Conservation (phyloP, 2,797 vertebrate species). For the Petrocephalus schoutedeni region DNA sequence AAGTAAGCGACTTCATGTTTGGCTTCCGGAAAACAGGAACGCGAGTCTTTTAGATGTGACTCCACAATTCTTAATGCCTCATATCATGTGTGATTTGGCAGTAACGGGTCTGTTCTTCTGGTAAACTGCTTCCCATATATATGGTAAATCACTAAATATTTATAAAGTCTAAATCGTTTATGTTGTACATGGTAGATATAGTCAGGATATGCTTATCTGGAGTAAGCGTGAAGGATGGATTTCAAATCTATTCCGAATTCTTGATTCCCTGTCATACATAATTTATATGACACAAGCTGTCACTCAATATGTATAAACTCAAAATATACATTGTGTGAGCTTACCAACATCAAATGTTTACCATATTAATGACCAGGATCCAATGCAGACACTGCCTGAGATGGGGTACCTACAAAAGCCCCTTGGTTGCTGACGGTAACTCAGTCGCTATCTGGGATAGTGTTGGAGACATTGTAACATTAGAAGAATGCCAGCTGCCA, state of each 20-base stretch:
- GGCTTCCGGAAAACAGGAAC: neutral
- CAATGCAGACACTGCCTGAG: neutral
- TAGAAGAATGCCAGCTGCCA: neutral
- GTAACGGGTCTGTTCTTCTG: neutral
- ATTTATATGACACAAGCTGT: neutral
- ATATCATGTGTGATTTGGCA: neutral
- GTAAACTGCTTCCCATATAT: neutral
- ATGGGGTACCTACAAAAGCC: neutral
- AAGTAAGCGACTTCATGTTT: neutral
- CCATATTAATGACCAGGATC: neutral
- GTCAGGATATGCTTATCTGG: neutral
- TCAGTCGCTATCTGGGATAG: neutral
- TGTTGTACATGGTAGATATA: neutral
- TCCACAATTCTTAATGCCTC: neutral
- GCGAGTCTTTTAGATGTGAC: neutral
- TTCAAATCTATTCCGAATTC: neutral
- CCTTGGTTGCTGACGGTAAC: neutral
- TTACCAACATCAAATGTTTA: neutral
- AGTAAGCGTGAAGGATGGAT: neutral
- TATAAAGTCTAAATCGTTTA: neutral
- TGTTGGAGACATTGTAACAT: neutral
- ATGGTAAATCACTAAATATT: neutral
- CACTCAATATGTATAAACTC: neutral
- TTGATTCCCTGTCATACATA: conserved; percentile 1
- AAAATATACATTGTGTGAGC: neutral